Conservation (phyloP, 2,797 vertebrate genomes). For the Vireo griseus region DNA sequence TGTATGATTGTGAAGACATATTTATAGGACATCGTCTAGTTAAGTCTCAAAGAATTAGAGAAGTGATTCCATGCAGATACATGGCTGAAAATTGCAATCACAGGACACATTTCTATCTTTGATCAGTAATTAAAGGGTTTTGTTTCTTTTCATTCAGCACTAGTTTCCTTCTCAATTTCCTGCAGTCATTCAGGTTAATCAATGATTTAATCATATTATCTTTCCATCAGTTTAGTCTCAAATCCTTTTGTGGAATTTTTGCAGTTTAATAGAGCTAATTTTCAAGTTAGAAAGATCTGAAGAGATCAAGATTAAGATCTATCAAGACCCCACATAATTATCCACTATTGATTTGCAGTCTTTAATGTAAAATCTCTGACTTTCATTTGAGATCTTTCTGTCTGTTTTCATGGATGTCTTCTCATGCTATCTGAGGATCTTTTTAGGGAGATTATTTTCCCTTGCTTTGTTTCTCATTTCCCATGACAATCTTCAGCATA, state of each 20-base stretch:
- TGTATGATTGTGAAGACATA: background rate
- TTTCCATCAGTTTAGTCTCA: constrained; percentile 75
- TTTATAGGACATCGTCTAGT: background rate
- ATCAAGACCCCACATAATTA: background rate
- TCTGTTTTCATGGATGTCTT: background rate
- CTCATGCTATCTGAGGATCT: background rate
- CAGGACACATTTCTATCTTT: constrained; percentile 76
- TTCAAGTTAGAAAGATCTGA: constrained; percentile 79
- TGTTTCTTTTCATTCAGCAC: constrained; percentile 81
- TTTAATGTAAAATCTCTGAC: background rate
- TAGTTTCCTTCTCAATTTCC: constrained; percentile 80
- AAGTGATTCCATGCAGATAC: constrained; percentile 21
- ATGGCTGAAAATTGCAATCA: constrained; percentile 62
- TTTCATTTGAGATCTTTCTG: constrained; percentile 4
- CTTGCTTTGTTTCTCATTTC: background rate
- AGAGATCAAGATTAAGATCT: constrained; percentile 73
- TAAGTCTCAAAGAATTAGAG: background rate
- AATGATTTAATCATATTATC: constrained; percentile 66
- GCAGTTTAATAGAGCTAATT: constrained; percentile 80
- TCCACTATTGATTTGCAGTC: background rate
- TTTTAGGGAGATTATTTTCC: background rate
- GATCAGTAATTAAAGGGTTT: constrained; percentile 84
- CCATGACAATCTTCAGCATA: background rate
- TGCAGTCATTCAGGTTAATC: constrained; percentile 76
- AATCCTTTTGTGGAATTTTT: constrained; percentile 81